Percentiles rank a stretch among this genome's conserved stretches.
Evolutionary conservation across 2,888 invertebrate species (phyloP).

Genomic region (Acronicta aceris): DNA sequence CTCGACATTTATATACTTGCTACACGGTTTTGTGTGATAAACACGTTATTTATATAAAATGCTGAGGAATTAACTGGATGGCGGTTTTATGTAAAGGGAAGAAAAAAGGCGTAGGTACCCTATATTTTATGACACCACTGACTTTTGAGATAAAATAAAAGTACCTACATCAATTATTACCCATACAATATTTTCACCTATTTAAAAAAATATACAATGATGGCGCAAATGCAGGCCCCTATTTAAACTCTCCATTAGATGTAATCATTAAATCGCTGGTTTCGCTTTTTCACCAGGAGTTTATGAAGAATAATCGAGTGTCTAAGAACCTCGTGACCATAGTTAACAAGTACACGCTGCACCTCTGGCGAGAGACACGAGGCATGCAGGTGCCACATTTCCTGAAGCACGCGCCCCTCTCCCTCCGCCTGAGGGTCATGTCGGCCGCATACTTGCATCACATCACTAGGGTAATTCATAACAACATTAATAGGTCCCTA

Average conservation of each 20-base stretch:
- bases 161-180: too few species aligned
- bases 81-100: too few species aligned
- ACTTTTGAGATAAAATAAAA: too few species aligned
- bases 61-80: too few species aligned
- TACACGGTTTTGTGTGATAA: slow-evolving; percentile 7
- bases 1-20: slow-evolving; percentile 12
- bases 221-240: too few species aligned
- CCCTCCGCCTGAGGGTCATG: slow-evolving; percentile 75
- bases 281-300: slow-evolving; percentile 63
- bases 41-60: slow-evolving; percentile 12
- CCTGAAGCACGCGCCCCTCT: slow-evolving; percentile 70
- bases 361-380: slow-evolving; percentile 77
- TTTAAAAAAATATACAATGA: too few species aligned
- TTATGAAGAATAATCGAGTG: slow-evolving; percentile 78
- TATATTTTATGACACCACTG: too few species aligned
- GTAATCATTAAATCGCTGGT: neutral
- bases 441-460: slow-evolving; percentile 74
- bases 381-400: slow-evolving; percentile 77
- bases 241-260: too few species aligned
- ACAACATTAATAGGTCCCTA: neutral
- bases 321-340: slow-evolving; percentile 71
- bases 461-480: slow-evolving; percentile 64
- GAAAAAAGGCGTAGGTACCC: too few species aligned
- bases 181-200: too few species aligned
- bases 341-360: slow-evolving; percentile 75